Conservation (phyloP, 2,797 vertebrate genomes). For the Alcedo atthis region DNA sequence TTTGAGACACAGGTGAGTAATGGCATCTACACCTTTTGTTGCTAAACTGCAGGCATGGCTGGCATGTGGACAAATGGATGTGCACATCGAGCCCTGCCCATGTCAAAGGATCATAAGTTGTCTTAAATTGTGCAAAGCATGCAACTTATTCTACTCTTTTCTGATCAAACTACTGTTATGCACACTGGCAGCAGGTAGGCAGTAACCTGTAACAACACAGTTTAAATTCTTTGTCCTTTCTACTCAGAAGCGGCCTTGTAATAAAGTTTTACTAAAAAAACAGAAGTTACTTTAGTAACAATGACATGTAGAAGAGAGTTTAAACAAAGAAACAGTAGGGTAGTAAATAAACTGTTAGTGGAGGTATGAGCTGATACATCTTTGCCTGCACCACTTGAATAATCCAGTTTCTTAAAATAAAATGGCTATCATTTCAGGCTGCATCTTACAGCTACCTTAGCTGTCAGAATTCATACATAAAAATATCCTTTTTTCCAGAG, state of each 20-base stretch:
- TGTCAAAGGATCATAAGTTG: not conserved
- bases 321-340: not conserved
- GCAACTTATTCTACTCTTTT: not conserved
- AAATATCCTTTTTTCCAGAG: slow-evolving; percentile 58
- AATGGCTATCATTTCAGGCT: slow-evolving; percentile 49
- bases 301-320: not conserved
- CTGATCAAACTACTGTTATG: accelerated
- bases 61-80: not conserved
- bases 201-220: accelerated
- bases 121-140: not conserved
- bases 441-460: slow-evolving; percentile 50
- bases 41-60: not conserved
- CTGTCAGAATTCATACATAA: slow-evolving; percentile 60
- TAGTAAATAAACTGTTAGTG: not conserved
- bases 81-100: accelerated
- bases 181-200: accelerated
- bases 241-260: not conserved
- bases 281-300: not conserved
- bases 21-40: not conserved
- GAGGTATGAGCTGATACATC: not conserved
- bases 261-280: slow-evolving; percentile 11
- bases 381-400: slow-evolving; percentile 27
- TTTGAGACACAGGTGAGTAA: not conserved
- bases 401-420: slow-evolving; percentile 45
- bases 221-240: not conserved